phyloP scores from a whole-genome alignment of 2,113 vertebrate genomes.

The Gavialis gangeticus region DNA sequence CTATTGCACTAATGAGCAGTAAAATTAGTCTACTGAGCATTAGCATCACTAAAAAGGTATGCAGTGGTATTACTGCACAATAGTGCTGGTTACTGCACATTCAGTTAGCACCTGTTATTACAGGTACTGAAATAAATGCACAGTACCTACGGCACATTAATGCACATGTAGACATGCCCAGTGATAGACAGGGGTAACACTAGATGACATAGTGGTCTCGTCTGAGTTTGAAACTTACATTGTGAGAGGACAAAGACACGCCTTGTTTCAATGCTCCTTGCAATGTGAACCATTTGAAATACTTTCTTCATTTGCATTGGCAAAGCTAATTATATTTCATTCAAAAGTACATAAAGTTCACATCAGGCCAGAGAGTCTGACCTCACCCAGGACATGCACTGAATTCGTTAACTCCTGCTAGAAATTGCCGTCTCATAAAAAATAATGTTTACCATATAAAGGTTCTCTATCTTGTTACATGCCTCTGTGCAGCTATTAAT shows the following conservation, averaged over 20 bases:
- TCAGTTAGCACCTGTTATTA: too few relatives aligned
- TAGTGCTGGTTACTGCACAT: too few relatives aligned
- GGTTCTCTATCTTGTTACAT: not conserved
- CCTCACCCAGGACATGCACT: not conserved
- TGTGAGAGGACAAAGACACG: not conserved
- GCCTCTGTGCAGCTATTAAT: not conserved
- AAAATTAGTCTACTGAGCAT: too few relatives aligned
- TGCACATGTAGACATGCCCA: too few relatives aligned
- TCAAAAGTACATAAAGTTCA: not conserved
- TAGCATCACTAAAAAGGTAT: too few relatives aligned
- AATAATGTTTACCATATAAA: not conserved
- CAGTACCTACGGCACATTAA: too few relatives aligned
- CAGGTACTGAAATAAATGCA: too few relatives aligned
- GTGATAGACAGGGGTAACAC: too few relatives aligned
- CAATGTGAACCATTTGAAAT: not conserved
- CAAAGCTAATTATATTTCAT: not conserved
- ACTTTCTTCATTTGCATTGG: not conserved
- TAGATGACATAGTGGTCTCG: too few relatives aligned
- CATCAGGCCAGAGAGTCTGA: not conserved
- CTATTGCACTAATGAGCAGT: too few relatives aligned
- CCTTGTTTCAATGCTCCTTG: rapidly evolving
- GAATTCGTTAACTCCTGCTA: not conserved
- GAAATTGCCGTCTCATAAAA: not conserved
- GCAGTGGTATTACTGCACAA: too few relatives aligned
- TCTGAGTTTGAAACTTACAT: not conserved